Percentiles rank a stretch among this genome's conserved stretches.
These are phyloP conservation scores for Prunella fulvescens DNA, from an alignment of 2,113 vertebrate species.

Conservation along the genomic window DNA sequence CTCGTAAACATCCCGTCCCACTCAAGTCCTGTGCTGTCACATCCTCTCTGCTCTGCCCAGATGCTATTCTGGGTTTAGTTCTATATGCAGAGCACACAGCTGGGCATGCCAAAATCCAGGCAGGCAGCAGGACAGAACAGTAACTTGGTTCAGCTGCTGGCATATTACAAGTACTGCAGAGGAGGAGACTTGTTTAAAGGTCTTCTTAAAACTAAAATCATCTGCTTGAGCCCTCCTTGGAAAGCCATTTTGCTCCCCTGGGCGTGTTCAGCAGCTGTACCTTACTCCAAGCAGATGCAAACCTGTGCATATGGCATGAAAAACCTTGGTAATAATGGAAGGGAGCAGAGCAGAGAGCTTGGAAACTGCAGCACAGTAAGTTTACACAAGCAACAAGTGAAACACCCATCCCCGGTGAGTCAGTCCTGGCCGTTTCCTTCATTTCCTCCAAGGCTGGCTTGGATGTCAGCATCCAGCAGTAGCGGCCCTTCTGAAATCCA, in stretches of 20 bases:
- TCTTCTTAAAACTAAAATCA: background rate
- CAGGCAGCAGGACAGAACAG: background rate
- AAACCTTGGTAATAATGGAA: background rate
- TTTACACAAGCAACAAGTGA: constrained; percentile 8
- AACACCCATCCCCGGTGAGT: background rate
- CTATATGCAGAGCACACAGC: background rate
- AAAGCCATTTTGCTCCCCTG: background rate
- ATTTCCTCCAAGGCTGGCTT: background rate
- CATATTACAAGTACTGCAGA: background rate
- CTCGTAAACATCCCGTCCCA: background rate
- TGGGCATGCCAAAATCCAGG: background rate
- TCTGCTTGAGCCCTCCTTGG: background rate
- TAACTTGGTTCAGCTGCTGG: background rate
- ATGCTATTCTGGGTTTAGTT: background rate
- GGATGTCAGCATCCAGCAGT: background rate
- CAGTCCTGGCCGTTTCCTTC: constrained; percentile 1
- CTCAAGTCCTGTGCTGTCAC: background rate
- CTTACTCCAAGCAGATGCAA: background rate
- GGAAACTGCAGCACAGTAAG: background rate
- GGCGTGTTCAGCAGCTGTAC: background rate
- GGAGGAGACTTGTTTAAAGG: background rate
- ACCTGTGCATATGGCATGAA: background rate
- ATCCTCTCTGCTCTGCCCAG: background rate
- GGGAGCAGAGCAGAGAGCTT: background rate
- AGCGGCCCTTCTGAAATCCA: background rate